Base-by-base conservation (phyloP, 2,888 invertebrate genomes). In the Agrypnus murinus region DNA sequence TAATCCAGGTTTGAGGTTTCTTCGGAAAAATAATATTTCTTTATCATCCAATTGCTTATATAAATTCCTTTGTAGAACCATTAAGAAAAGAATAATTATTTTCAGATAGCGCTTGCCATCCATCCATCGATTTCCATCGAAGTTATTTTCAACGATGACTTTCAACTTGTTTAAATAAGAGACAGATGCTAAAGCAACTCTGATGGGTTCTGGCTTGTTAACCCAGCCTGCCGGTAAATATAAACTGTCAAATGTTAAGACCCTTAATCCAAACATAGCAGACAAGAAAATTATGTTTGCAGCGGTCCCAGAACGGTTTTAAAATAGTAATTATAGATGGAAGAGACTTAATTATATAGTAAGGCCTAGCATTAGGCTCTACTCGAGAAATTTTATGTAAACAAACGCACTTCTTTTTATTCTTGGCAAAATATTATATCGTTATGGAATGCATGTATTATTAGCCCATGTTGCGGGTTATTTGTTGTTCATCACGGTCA, bases 191-290 rank as follows among this genome's bases (percentile, higher is more conserved):
- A 45, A 63, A 31, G 17, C 68, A 36, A 40, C 32, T 19, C 66
- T 68, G 60, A 68, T 68, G 62, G 71, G 71, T 74, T 69, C 71
- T 74, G 65, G 74, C 71, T 74, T 70, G 74, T 74, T 74, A 74
- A 65, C 72, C 64, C 72, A 66, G 64, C 69, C 67, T 69, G 65
- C 69, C 72, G 58, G 71, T 72, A 72, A 72, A 74, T 69, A 69
- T 72, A 74, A 74, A 72, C 74, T 74, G 74, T 74, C 74, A 74
- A 74, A 74, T 66, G 72, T 74, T 71, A 70, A 69, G 72, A 74
- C 72, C 74, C 66, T 55, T 73, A 74, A 72, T 72, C 74, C 74
- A 74, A 74, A 74, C 72, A 68, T 69, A 70, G 64, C 69, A 69
- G 74, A 68, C 69, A 63, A 67, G 67, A 55, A 64, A 67, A 70